Percentiles rank a stretch among this genome's conserved stretches.
phyloP scores from a whole-genome alignment of 1,140 invertebrate species.

The Drosophila funebris region DNA sequence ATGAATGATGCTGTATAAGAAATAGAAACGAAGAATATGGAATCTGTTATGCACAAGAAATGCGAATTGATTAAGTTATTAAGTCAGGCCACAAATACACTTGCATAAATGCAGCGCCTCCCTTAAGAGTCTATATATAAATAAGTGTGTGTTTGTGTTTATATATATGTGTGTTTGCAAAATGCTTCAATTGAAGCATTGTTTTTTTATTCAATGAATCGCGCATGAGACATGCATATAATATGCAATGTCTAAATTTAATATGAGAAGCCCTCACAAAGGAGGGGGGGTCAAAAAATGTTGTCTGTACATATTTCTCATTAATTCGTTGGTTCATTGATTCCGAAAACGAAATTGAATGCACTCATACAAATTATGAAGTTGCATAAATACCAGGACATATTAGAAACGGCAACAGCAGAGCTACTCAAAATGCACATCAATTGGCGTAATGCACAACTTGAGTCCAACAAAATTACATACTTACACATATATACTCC shows the following conservation, averaged over 20 bases:
- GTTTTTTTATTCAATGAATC: conserved; percentile 67
- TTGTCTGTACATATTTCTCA: conserved; percentile 56
- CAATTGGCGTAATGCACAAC: conserved; percentile 57
- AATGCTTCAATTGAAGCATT: conserved; percentile 66
- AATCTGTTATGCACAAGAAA: neutral
- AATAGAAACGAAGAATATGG: neutral
- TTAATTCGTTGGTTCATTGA: conserved; percentile 74
- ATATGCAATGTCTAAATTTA: conserved; percentile 20
- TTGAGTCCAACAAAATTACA: conserved; percentile 46
- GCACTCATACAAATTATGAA: conserved; percentile 29
- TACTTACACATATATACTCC: neutral
- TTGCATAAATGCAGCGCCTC: conserved; percentile 1
- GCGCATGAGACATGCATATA: conserved; percentile 30
- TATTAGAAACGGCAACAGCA: conserved; percentile 57
- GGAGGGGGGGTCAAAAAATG: conserved; percentile 11
- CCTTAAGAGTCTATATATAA: neutral
- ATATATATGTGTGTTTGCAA: conserved; percentile 7
- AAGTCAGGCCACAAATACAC: neutral
- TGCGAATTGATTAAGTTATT: neutral
- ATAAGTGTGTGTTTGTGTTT: too few relatives aligned
- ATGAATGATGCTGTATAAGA: conserved; percentile 9
- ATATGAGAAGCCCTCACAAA: conserved; percentile 12
- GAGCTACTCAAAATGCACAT: conserved; percentile 35
- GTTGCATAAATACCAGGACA: conserved; percentile 25
- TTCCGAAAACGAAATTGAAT: conserved; percentile 78